Conservation (phyloP, 2,888 invertebrate species). For the Vandiemenella viatica region DNA sequence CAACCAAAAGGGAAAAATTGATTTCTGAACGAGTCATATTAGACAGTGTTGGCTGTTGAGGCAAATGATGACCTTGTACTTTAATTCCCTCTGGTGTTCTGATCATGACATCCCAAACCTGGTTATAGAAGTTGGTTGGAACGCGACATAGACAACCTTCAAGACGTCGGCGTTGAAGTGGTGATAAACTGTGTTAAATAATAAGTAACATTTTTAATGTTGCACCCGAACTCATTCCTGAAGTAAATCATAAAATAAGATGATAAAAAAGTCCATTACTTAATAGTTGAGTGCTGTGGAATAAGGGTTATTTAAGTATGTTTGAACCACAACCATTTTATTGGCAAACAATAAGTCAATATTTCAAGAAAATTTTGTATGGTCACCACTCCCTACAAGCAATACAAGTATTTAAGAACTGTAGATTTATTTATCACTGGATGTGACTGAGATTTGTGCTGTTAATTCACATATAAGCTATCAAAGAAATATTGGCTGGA, state of each 20-base stretch:
- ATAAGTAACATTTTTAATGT: too few species aligned
- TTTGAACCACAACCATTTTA: too few species aligned
- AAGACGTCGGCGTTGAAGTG: constrained; percentile 72
- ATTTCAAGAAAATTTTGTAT: too few species aligned
- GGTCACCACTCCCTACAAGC: too few species aligned
- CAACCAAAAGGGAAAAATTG: constrained; percentile 86
- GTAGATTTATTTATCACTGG: too few species aligned
- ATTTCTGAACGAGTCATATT: constrained; percentile 96
- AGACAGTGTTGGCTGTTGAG: constrained; percentile 84
- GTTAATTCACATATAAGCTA: too few species aligned
- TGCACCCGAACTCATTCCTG: not conserved
- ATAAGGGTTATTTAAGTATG: not conserved
- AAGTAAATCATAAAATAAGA: not conserved
- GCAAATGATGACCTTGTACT: constrained; percentile 71
- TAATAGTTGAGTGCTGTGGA: too few species aligned
- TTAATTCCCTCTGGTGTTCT: constrained; percentile 79
- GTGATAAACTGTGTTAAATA: constrained; percentile 44
- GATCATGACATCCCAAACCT: constrained; percentile 89
- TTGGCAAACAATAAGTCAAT: too few species aligned
- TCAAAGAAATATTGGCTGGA: too few species aligned
- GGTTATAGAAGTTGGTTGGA: constrained; percentile 84
- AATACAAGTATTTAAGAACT: too few species aligned
- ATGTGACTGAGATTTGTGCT: too few species aligned
- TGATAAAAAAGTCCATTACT: not conserved
- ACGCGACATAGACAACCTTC: constrained; percentile 94